phyloP scores from a whole-genome alignment of 2,797 vertebrate species.

The Platalea minor region DNA sequence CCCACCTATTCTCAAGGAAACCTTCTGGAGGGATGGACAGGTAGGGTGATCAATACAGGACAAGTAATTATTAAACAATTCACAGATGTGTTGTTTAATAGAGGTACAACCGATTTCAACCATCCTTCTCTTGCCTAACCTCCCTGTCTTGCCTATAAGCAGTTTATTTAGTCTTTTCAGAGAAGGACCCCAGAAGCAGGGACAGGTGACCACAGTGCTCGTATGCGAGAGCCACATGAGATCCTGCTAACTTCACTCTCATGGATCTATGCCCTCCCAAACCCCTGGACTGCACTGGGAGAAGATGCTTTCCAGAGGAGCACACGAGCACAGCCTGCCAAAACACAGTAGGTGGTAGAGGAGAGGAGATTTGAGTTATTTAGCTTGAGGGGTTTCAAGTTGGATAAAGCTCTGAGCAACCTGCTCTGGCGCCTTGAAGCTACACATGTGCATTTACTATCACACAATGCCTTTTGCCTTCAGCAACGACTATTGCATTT shows the following conservation, averaged over 20 bases:
- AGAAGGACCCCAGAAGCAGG: not conserved
- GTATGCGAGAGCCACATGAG: not conserved
- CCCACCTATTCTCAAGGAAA: not conserved
- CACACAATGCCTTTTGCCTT: not conserved
- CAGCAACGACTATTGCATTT: not conserved
- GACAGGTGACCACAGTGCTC: fast-evolving
- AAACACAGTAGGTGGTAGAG: not conserved
- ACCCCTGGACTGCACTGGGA: not conserved
- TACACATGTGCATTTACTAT: fast-evolving
- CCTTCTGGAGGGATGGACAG: not conserved
- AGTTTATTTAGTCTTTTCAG: not conserved
- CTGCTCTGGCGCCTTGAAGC: not conserved
- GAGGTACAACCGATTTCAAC: not conserved
- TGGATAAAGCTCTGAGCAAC: not conserved
- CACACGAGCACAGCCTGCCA: not conserved
- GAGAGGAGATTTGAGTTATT: not conserved
- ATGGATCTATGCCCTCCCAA: fast-evolving
- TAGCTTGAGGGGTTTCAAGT: not conserved
- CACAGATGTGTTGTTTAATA: not conserved
- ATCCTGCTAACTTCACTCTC: not conserved
- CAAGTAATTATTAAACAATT: not conserved
- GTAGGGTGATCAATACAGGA: not conserved
- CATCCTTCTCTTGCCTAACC: not conserved
- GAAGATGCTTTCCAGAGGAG: not conserved
- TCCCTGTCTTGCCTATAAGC: not conserved